phyloP scores from a whole-genome alignment of 1,140 invertebrate genomes.

The Aphelenchoides besseyi region DNA sequence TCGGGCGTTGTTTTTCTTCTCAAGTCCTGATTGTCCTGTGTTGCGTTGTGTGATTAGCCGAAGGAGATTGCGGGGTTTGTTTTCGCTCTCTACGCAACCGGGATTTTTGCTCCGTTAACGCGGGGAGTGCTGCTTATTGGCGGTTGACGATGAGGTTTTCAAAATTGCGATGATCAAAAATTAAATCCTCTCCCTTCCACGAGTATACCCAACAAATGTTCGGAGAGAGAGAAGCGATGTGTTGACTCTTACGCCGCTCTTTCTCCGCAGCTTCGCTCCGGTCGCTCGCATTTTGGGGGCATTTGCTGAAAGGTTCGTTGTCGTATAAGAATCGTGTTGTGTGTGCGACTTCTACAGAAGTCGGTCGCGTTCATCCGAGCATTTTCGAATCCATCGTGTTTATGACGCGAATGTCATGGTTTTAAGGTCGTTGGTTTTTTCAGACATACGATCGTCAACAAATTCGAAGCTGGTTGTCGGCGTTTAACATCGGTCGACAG shows the following conservation, averaged over 20 bases:
- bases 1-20: background rate
- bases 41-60: too few relatives aligned
- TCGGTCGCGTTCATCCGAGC: background rate
- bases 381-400: background rate
- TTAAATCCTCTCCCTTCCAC: background rate
- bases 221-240: background rate
- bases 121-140: too few relatives aligned
- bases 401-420: background rate
- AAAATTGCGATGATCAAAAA: background rate
- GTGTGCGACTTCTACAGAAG: background rate
- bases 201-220: background rate
- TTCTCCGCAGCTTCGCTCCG: too few relatives aligned
- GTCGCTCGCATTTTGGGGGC: too few relatives aligned
- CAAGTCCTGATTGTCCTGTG: background rate
- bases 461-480: too few relatives aligned
- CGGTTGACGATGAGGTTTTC: background rate
- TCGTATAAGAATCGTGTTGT: background rate
- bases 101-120: too few relatives aligned
- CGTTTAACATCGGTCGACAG: background rate
- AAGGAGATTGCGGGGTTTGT: too few relatives aligned
- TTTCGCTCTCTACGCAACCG: too few relatives aligned
- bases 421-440: too few relatives aligned
- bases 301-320: conserved; percentile 1
- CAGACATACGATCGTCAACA: too few relatives aligned
- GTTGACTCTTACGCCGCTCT: background rate